Base-by-base conservation (phyloP, 2,113 vertebrate genomes). In the Heloderma charlesbogerti region DNA sequence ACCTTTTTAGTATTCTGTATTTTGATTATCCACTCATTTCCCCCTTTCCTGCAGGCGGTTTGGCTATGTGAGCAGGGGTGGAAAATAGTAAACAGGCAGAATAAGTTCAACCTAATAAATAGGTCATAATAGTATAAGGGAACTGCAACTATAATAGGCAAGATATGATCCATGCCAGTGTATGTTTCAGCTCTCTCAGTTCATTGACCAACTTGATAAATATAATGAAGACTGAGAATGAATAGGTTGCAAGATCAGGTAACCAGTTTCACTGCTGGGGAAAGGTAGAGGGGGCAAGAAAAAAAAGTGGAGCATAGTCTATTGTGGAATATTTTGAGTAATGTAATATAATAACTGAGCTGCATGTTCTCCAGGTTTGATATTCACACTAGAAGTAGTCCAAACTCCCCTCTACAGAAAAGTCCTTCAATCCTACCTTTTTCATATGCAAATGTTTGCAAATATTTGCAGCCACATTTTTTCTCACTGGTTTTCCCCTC, bases 1-100 rank as follows among this genome's bases (percentile, higher is more conserved):
- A 95, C 94, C 93, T 95, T 95, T 94, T 94, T 87, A 93, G 54
- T 74, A 94, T 91, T 94, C 83, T 37, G 87, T 87, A 45, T 93
- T 94, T 93, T 92, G 85, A 91, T 94, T 95, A 90, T 84, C 90
- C 86, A 84, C 6, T 88, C 93, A 90, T 94, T 34, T 74, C 82
- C 91, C 91, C 45, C 7, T 29, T 90, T 0, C 87, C 85, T 94
- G 45, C 45, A 88, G 93, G 72, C 7, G 37, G 3, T 79, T 91
- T 25, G 86, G 91, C 91, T 63, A 37, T 87, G 54, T 5, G 6
- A 93, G 85, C 63, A 54, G 6, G 4, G 29, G 34, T 27, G 48
- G 45, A 67, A 40, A 37, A 88, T 67, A 45, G 48, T 20, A 89
- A 83, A 72, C 48, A 43, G 84, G 84, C 66, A 88, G 80, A 88